Evolutionary conservation across 2,113 vertebrate species (phyloP).

Genomic region (Leiothrix lutea): DNA sequence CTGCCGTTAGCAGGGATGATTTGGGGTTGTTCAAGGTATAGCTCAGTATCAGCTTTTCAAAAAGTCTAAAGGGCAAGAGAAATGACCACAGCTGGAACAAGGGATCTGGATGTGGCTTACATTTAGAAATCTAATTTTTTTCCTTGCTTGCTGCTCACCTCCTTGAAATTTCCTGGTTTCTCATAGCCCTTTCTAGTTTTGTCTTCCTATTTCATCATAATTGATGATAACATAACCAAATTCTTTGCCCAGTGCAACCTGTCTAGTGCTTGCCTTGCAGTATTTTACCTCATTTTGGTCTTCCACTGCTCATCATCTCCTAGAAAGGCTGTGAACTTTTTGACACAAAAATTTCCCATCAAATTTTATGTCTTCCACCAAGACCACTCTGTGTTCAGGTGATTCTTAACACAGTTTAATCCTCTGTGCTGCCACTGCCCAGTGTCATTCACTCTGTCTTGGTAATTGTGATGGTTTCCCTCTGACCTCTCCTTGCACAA

Average conservation of each 20-base stretch:
- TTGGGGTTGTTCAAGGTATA: not conserved
- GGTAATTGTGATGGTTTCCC: fast-evolving
- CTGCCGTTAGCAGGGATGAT: not conserved
- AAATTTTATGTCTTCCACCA: not conserved
- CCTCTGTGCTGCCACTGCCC: not conserved
- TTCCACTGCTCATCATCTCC: not conserved
- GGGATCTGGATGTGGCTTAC: not conserved
- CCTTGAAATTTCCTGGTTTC: not conserved
- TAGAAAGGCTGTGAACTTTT: not conserved
- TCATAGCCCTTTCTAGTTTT: not conserved
- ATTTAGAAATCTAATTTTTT: not conserved
- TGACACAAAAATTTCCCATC: not conserved
- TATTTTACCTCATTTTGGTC: not conserved
- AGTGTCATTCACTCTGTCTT: not conserved
- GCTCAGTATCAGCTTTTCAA: not conserved
- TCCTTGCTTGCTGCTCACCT: not conserved
- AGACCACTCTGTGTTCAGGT: not conserved
- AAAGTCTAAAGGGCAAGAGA: not conserved
- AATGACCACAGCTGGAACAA: not conserved
- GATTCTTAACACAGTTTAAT: not conserved
- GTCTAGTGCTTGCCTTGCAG: not conserved
- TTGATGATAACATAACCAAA: not conserved
- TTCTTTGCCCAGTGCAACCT: not conserved
- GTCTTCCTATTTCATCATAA: not conserved
- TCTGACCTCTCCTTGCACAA: not conserved